Percentiles rank a stretch among this genome's conserved stretches.
phyloP scores from a whole-genome alignment of 1,140 invertebrate species.

The Drosophila rufa region DNA sequence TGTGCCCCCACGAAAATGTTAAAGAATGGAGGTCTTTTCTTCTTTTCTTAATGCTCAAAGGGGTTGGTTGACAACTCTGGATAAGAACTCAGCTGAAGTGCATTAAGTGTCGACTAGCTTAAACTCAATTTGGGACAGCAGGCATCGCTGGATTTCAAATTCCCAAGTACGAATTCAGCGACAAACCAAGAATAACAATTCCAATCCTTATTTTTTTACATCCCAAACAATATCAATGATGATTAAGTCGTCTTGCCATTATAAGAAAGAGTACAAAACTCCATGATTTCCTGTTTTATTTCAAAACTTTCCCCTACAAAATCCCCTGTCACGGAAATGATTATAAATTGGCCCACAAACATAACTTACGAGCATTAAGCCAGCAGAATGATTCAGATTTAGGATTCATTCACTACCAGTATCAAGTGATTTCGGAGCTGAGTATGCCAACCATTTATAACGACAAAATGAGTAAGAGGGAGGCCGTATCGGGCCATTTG shows the following conservation, averaged over 20 bases:
- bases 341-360: conserved; percentile 28
- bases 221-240: background rate
- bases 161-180: too few species aligned
- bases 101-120: background rate
- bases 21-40: background rate
- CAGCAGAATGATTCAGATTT: conserved; percentile 22
- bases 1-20: background rate
- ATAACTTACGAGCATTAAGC: conserved; percentile 7
- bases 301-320: background rate
- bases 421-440: conserved; percentile 32
- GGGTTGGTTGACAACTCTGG: conserved; percentile 24
- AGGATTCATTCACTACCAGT: conserved; percentile 17
- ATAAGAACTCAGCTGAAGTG: conserved; percentile 5
- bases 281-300: background rate
- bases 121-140: background rate
- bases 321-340: conserved; percentile 9
- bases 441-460: conserved; percentile 40
- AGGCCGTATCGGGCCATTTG: conserved; percentile 48
- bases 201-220: background rate
- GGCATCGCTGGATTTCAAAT: too few species aligned
- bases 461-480: conserved; percentile 6
- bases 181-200: background rate
- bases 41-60: conserved; percentile 12
- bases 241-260: background rate
- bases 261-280: background rate